These are phyloP conservation scores for Ennomos erosarius DNA, from an alignment of 2,888 invertebrate genomes.

Conservation along the genomic window DNA sequence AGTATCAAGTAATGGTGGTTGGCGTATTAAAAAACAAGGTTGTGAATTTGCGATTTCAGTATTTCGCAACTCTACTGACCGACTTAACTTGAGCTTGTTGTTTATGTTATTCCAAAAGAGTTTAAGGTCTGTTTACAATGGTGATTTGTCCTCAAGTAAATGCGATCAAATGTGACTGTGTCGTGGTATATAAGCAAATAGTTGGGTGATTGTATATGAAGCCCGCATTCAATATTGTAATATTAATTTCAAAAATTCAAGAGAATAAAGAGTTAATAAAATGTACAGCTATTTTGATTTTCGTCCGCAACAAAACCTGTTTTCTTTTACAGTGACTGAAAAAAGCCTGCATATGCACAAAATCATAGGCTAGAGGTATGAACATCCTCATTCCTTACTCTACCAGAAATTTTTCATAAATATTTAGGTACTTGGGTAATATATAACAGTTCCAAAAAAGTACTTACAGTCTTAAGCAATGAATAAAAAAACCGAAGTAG, in stretches of 20 bases:
- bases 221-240: constrained; percentile 85
- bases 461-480: too few species aligned
- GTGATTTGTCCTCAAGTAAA: constrained; percentile 55
- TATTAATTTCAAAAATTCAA: constrained; percentile 85
- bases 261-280: constrained; percentile 85
- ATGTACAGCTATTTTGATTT: constrained; percentile 57
- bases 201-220: constrained; percentile 84
- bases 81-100: constrained; percentile 35
- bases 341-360: too few species aligned
- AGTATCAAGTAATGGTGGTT: constrained; percentile 36
- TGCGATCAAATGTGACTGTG: constrained; percentile 77
- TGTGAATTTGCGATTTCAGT: constrained; percentile 42
- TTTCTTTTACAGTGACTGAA: neutral
- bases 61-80: constrained; percentile 38
- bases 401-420: too few species aligned
- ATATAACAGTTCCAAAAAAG: too few species aligned
- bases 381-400: too few species aligned
- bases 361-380: too few species aligned
- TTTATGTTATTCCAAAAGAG: constrained; percentile 28
- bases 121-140: constrained; percentile 49
- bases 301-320: constrained; percentile 24
- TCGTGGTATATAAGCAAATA: constrained; percentile 84
- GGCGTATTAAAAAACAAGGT: constrained; percentile 36
- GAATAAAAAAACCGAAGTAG: too few species aligned
- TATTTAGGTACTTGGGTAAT: too few species aligned